These are phyloP conservation scores for Bothrops jararaca DNA, from an alignment of 2,113 vertebrate genomes.

Conservation along the genomic window DNA sequence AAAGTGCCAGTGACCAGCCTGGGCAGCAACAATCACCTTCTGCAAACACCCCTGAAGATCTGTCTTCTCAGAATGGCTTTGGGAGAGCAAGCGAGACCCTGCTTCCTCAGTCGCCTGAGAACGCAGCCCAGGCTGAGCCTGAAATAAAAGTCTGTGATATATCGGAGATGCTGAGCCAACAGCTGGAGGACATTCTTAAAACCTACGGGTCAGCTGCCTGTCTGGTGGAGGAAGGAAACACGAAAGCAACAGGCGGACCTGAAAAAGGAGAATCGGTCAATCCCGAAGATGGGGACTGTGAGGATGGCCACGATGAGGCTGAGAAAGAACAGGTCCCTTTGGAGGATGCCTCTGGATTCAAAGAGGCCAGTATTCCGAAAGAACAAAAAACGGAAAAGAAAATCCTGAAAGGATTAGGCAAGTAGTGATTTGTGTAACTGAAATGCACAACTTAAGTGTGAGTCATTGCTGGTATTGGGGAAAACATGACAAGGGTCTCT, in stretches of 20 bases:
- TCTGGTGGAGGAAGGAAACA: conserved; percentile 54
- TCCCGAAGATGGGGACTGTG: conserved; percentile 65
- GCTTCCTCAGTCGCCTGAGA: not conserved
- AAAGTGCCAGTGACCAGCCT: conserved; percentile 29
- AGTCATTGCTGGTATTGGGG: conserved; percentile 23
- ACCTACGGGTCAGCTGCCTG: conserved; percentile 70
- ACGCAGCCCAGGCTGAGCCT: not conserved
- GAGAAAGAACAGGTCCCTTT: conserved; percentile 63
- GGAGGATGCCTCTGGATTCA: conserved; percentile 60
- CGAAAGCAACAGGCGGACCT: conserved; percentile 28
- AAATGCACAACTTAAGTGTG: not conserved
- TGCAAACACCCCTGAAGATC: not conserved
- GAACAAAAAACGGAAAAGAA: conserved; percentile 94
- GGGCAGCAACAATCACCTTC: conserved; percentile 26
- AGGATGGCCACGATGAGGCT: conserved; percentile 66
- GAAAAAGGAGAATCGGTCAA: conserved; percentile 62
- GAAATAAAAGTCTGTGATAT: conserved; percentile 55
- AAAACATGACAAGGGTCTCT: not conserved
- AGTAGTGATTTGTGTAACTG: conserved; percentile 45
- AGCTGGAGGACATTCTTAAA: conserved; percentile 88
- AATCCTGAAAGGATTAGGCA: conserved; percentile 87
- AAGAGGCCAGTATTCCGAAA: conserved; percentile 73
- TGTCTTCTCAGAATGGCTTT: conserved; percentile 30
- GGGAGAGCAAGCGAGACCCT: conserved; percentile 54
- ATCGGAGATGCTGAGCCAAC: conserved; percentile 77